Evolutionary conservation across 2,888 invertebrate genomes (phyloP), one percentile per base, ranked within the genome.

Genomic region (Andrena bucephala): DNA sequence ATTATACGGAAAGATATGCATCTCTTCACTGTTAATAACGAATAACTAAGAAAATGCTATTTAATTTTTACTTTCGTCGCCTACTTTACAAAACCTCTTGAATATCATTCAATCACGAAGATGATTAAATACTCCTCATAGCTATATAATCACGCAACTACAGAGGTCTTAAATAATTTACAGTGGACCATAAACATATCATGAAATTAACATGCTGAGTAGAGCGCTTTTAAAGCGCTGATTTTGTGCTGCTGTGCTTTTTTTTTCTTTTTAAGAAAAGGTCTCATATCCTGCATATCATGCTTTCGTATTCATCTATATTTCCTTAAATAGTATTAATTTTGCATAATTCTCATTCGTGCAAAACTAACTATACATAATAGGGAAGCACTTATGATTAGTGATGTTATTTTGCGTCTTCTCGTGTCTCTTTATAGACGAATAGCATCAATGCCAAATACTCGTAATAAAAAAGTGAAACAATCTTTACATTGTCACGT

Each of bases 341-440:
- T 73, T 77, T 74, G 70, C 73, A 83, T 68, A 52, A 29, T 75
- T 52, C 67, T 85, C 62, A 83, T 72, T 63, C 77, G 68, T 81
- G 81, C 74, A 77, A 71, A 85, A 83, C 59, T 88, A 85, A 89
- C 83, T 74, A 81, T 54, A 16, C 16, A 54, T 85, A 87, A 87
- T 81, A 85, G 76, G 92, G 91, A 91, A 91, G 91, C 91, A 90
- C 92, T 81, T 90, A 90, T 92, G 83, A 71, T 76, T 87, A 86
- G 52, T 67, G 71, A 73, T 77, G 71, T 69, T 78, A 81, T 84
- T 79, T 84, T 79, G 62, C 67, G 67, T 77, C 66, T 68, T 52
- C 70, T n/a, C 63, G 42, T 29, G 70, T 68, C 36, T 71, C 54
- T 54, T 31, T 52, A 31, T 52, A 84, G 77, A 75, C 59, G 66